Evolutionary conservation across 2,888 invertebrate genomes (phyloP), one percentile per base, ranked within the genome.

Genomic region (Rutpela maculata): DNA sequence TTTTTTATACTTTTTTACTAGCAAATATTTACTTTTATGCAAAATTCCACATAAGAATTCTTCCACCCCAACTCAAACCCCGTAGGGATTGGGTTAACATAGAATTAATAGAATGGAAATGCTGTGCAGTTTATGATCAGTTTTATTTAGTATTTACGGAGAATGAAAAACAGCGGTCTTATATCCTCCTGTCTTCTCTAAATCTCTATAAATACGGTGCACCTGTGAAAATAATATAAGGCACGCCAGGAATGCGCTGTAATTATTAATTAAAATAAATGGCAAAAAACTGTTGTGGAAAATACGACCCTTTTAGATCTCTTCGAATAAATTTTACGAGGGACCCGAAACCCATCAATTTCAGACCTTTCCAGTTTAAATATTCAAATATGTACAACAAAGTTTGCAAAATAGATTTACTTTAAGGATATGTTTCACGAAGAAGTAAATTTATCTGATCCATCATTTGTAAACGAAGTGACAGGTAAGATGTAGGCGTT

Each of bases 371-470:
- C 31, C 22, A 31, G 31, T 63, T 63, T 31, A 63, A 63, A 63
- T 63, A 63, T 63, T 63, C 62, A 63, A 63, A 63, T 38, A 66
- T 7, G 19, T 17, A 50, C 67, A 6, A 55, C 26, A 22, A 67
- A 67, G 11, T 50, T 55, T 67, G 55, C 26, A 38, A 55, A 67
- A 55, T 55, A 67, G 67, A 26, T 67, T 55, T 67, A 38, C 6
- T 19, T 50, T 18, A 66, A 66, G 66, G 66, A 66, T 66, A 35
- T 67, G 56, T 67, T 56, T 43, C 67, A 55, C 56, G 18, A 66
- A 67, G 50, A 67, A 43, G 26, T 65, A 35, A 65, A 65, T 56
- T 56, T 11, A n/a, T 50, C 55, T 18, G 55, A 67, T 67, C 56
- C 22, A 67, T 67, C 67, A 67, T 55, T 18, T 22, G 22, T 56